Evolutionary conservation across 2,113 vertebrate species (phyloP).

Genomic region (Scomber japonicus): DNA sequence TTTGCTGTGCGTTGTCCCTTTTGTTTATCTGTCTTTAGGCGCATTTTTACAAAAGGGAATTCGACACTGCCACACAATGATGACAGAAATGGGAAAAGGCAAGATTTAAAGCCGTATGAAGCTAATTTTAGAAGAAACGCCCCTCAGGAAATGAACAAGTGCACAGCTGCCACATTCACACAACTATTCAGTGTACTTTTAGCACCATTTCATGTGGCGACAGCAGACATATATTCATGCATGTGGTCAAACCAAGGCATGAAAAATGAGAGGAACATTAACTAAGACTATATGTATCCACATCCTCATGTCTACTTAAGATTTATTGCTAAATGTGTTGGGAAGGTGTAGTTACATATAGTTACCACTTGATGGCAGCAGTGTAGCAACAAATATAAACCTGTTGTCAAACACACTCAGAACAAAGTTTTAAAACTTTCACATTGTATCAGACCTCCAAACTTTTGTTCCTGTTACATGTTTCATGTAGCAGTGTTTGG

Average conservation of each 20-base stretch:
- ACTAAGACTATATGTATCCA: no score
- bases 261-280: no score
- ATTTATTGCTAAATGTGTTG: background rate
- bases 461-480: background rate
- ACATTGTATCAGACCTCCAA: no score
- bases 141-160: slow-evolving; percentile 1
- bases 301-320: no score
- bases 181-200: background rate
- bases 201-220: background rate
- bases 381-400: background rate
- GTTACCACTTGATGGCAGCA: slow-evolving; percentile 67
- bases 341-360: background rate
- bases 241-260: no score
- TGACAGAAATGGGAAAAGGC: slow-evolving; percentile 6
- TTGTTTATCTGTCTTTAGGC: slow-evolving; percentile 1
- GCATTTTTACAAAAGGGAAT: slow-evolving; percentile 2
- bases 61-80: background rate
- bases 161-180: slow-evolving; percentile 1
- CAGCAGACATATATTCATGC: background rate
- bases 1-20: slow-evolving; percentile 20
- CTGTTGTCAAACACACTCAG: background rate
- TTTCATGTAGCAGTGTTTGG: background rate
- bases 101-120: slow-evolving; percentile 10
- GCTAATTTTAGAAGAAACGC: slow-evolving; percentile 4
- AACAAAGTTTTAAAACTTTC: no score